A percentile compares a stretch with the other conserved stretches of the same genome.
Evolutionary conservation across 2,888 invertebrate genomes (phyloP).

Genomic region (Blomia tropicalis): DNA sequence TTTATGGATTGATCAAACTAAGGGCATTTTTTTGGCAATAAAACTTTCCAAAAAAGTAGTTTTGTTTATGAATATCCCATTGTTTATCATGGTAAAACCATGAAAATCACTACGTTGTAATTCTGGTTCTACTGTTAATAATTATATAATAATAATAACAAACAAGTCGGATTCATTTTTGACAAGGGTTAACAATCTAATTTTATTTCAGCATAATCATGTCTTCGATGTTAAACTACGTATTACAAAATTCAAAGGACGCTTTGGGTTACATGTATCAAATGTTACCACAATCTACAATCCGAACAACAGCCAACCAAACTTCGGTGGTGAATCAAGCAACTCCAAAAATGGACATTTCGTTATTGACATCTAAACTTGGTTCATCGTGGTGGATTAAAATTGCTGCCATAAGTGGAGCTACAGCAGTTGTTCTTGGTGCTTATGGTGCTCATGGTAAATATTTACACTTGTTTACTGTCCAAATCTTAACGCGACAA

Average conservation of each 20-base stretch:
- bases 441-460: conserved; percentile 14
- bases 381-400: conserved; percentile 8
- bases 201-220: no score
- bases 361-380: background rate
- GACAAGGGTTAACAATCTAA: no score
- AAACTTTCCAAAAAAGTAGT: no score
- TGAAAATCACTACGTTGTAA: no score
- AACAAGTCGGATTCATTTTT: no score
- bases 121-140: no score
- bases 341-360: background rate
- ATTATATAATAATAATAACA: no score
- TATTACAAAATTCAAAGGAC: background rate
- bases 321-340: background rate
- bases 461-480: background rate
- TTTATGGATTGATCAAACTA: no score
- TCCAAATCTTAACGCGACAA: background rate
- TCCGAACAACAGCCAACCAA: background rate
- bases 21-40: no score
- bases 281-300: background rate
- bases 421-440: background rate
- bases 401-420: conserved; percentile 4
- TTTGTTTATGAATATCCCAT: no score
- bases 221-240: background rate
- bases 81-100: no score
- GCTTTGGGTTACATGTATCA: background rate